Evolutionary conservation across 2,888 invertebrate species (phyloP).

Genomic region (Lasioglossum vierecki): DNA sequence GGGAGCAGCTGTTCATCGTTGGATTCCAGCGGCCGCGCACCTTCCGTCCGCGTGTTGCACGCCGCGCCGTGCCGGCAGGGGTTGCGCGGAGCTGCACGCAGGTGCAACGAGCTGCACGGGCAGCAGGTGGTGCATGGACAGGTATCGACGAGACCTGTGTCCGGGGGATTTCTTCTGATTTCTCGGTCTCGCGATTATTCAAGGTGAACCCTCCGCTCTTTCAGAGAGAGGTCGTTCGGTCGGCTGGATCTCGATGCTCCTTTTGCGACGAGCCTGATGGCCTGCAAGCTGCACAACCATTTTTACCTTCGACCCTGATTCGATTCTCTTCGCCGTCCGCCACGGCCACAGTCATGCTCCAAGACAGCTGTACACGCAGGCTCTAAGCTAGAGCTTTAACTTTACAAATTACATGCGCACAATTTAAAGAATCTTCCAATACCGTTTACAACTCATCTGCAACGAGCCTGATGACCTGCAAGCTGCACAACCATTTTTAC

Average conservation of each 20-base stretch:
- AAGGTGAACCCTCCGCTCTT: not conserved
- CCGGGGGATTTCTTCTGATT: constrained; percentile 39
- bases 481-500: not conserved
- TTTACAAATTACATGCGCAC: not conserved
- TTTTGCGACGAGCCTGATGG: not conserved
- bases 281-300: not conserved
- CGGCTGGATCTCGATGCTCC: not conserved
- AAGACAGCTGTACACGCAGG: too few species aligned
- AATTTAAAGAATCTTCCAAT: not conserved
- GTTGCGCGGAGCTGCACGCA: constrained; percentile 33
- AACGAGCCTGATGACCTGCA: not conserved
- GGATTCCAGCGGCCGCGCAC: constrained; percentile 60
- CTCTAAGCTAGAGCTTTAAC: not conserved
- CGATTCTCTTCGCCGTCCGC: not conserved
- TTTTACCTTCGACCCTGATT: not conserved
- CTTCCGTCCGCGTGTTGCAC: constrained; percentile 49
- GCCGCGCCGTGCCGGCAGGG: constrained; percentile 16
- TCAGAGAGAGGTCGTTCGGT: not conserved
- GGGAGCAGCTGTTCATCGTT: constrained; percentile 70
- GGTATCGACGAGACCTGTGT: constrained; percentile 35
- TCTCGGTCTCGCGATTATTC: constrained; percentile 27
- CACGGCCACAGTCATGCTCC: not conserved
- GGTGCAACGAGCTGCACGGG: constrained; percentile 41
- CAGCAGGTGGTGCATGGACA: constrained; percentile 66
- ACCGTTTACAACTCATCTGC: not conserved